These are phyloP conservation scores for Gymnopithys bicolor DNA, from an alignment of 2,797 vertebrate species.

Conservation along the genomic window DNA sequence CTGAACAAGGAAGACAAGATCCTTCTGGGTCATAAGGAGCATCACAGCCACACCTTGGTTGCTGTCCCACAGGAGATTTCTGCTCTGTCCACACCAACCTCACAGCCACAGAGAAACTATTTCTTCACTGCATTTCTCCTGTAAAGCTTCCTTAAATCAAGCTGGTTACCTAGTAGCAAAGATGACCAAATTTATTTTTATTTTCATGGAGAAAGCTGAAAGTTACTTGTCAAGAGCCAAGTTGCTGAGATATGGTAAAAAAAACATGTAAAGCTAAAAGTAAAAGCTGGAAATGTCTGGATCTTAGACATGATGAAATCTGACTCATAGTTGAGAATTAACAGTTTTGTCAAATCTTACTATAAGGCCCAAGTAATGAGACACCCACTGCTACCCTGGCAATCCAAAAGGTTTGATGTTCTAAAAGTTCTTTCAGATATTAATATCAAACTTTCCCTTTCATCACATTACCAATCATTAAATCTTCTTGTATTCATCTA, in stretches of 20 bases:
- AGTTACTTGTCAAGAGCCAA: not conserved
- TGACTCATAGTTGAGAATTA: not conserved
- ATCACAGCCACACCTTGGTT: fast-evolving
- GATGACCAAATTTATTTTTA: not conserved
- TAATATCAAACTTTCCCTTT: not conserved
- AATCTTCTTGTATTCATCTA: not conserved
- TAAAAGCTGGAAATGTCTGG: not conserved
- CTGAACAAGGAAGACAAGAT: not conserved
- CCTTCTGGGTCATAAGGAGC: not conserved
- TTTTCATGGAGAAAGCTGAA: not conserved
- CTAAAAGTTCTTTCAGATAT: not conserved
- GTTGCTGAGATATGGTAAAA: not conserved
- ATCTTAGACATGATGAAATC: not conserved
- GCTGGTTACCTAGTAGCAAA: not conserved
- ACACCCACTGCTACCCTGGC: not conserved
- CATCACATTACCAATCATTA: not conserved
- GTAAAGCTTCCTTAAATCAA: not conserved
- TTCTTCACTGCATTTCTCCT: not conserved
- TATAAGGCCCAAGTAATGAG: not conserved
- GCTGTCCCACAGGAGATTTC: not conserved
- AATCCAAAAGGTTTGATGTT: not conserved
- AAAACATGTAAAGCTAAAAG: not conserved
- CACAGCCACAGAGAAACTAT: not conserved
- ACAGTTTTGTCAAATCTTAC: not conserved
- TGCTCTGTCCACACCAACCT: not conserved